Percentiles rank a stretch among this genome's conserved stretches.
Conservation (phyloP, 2,888 invertebrate species). For the Tinea trinotella region DNA sequence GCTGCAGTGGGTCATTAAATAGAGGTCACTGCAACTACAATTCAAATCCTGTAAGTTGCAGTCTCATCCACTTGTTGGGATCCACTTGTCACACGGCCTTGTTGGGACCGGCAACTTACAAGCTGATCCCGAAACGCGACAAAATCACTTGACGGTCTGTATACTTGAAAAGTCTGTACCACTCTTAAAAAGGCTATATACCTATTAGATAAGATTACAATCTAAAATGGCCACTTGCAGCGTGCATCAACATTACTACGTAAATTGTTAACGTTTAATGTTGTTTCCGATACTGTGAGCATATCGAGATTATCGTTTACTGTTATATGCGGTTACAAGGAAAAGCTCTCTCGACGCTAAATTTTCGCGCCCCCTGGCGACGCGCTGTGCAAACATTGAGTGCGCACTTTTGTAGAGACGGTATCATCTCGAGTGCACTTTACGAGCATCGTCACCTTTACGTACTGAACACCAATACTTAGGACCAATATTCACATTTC, state of each 20-base stretch:
- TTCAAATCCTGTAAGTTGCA: too few species aligned
- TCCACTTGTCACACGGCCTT: too few species aligned
- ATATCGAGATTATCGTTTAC: conserved; percentile 66
- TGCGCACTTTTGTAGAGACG: conserved; percentile 31
- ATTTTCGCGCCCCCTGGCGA: conserved; percentile 39
- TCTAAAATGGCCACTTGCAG: neutral
- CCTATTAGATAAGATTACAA: neutral
- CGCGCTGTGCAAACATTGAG: conserved; percentile 32
- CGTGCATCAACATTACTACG: conserved; percentile 49
- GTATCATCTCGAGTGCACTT: conserved; percentile 18
- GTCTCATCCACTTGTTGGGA: too few species aligned
- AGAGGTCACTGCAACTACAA: too few species aligned
- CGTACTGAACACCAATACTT: neutral
- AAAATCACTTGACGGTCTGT: too few species aligned
- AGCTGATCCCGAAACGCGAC: too few species aligned
- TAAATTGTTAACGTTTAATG: conserved; percentile 56
- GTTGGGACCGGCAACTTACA: too few species aligned
- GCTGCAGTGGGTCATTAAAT: too few species aligned
- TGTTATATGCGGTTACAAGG: conserved; percentile 65
- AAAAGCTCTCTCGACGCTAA: conserved; percentile 55
- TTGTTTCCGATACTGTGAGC: conserved; percentile 8
- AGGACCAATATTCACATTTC: neutral
- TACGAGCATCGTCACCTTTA: conserved; percentile 10
- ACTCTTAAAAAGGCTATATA: too few species aligned
- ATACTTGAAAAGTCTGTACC: too few species aligned